Conservation (phyloP, 2,888 invertebrate species). For the Drosophila rellima region DNA sequence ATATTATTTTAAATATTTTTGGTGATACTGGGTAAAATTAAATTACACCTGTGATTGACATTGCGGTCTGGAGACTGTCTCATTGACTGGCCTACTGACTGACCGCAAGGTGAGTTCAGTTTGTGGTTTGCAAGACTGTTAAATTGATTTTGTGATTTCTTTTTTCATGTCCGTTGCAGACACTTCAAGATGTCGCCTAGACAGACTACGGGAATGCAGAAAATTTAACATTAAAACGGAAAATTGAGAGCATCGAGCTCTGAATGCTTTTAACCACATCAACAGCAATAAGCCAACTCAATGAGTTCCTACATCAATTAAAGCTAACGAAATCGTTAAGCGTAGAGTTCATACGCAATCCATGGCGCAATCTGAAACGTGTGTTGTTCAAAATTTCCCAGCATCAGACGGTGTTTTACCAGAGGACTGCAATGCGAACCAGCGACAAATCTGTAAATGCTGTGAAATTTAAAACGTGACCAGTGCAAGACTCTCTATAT, state of each 20-base stretch:
- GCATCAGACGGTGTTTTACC: conserved; percentile 8
- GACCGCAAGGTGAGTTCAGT: conserved; percentile 39
- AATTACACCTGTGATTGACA: conserved; percentile 54
- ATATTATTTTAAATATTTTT: conserved; percentile 2
- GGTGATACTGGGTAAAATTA: conserved; percentile 38
- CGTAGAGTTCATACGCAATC: conserved; percentile 1
- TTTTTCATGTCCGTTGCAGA: conserved; percentile 18
- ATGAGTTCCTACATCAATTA: conserved; percentile 28
- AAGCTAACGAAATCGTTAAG: conserved; percentile 35
- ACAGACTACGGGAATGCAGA: not conserved
- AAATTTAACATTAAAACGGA: not conserved
- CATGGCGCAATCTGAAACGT: conserved; percentile 49
- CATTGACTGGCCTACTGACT: conserved; percentile 11
- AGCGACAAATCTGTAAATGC: conserved; percentile 49
- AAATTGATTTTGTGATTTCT: conserved; percentile 32
- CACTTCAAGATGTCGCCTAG: conserved; percentile 5
- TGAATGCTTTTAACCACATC: conserved; percentile 2
- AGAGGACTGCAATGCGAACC: conserved; percentile 39
- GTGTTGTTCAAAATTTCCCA: conserved; percentile 25
- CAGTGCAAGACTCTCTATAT: conserved; percentile 8
- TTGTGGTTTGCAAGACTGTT: conserved; percentile 24
- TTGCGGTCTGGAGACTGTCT: conserved; percentile 17
- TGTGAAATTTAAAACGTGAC: conserved; percentile 66
- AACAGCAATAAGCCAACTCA: conserved; percentile 17
- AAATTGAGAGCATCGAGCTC: not conserved